phyloP scores from a whole-genome alignment of 2,888 invertebrate genomes.

The Chymomyza procnemis region DNA sequence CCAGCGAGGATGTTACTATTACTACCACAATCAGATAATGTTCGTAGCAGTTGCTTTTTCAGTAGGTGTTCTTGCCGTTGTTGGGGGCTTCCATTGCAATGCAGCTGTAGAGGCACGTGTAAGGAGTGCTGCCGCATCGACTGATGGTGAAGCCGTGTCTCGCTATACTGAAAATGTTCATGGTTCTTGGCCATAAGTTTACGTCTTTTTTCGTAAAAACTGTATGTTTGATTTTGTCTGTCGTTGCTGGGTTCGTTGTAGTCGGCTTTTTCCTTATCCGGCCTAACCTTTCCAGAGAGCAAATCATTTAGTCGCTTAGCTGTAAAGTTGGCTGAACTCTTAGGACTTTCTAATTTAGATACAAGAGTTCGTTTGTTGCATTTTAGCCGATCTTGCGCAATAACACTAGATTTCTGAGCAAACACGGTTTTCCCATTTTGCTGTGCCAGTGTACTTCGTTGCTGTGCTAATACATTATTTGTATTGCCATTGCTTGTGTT shows the following conservation, averaged over 20 bases:
- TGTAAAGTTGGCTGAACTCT: constrained; percentile 39
- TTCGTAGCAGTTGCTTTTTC: constrained; percentile 68
- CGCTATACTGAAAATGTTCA: constrained; percentile 25
- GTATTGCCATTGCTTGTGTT: constrained; percentile 7
- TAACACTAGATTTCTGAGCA: constrained; percentile 58
- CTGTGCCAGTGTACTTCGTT: not conserved
- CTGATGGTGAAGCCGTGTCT: constrained; percentile 43
- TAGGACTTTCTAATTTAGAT: constrained; percentile 29
- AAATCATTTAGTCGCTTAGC: constrained; percentile 67
- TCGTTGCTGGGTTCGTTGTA: constrained; percentile 33
- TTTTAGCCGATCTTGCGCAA: constrained; percentile 60
- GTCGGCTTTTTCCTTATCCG: constrained; percentile 35
- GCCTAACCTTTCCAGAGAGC: constrained; percentile 51
- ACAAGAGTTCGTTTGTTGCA: constrained; percentile 66
- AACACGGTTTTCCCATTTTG: constrained; percentile 63
- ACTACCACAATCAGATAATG: constrained; percentile 66
- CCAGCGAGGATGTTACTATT: constrained; percentile 28
- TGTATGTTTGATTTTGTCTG: constrained; percentile 54
- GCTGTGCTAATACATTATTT: constrained; percentile 9
- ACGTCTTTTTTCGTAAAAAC: constrained; percentile 70
- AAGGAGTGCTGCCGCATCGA: constrained; percentile 52
- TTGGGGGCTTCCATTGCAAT: constrained; percentile 40
- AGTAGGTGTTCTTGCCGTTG: constrained; percentile 56
- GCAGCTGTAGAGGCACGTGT: constrained; percentile 53
- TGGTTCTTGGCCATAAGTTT: constrained; percentile 49